Base-by-base conservation (phyloP, 2,797 vertebrate genomes). In the Poliocrania exsul region DNA sequence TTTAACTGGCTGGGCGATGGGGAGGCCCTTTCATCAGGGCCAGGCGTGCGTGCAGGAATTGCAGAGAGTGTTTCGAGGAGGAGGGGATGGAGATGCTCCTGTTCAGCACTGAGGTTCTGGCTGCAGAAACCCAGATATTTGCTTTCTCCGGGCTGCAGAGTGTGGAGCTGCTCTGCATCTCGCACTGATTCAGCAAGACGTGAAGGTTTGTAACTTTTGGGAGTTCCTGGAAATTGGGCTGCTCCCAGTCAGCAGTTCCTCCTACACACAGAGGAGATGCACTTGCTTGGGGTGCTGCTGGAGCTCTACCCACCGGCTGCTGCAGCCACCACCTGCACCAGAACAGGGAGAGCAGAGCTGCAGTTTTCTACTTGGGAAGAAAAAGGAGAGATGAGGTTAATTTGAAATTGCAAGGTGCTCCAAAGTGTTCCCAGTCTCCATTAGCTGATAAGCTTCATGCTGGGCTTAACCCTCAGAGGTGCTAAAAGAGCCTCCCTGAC, bases 171-270 rank as follows among this genome's bases (percentile, higher is more conserved):
- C 70, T 61, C 57, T n/a, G 84, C n/a, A 29, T 67, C 78, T 66
- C 3, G 2, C 26, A 4, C 50, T 51, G 85, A 71, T 92, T 89
- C 81, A 85, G 83, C 83, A 28, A 53, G 78, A 38, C 1, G 0
- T 11, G 46, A 28, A 78, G 29, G 62, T 54, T 81, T 31, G 40
- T 18, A 56, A 53, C 78, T 93, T 83, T 11, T 5, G 56, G 67
- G 71, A 89, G 90, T 61, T 93, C 81, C 73, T 89, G 69, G 78
- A 67, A 75, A 84, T 26, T 8, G 81, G 54, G 91, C 81, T 86
- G 87, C 78, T 93, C 86, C 84, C 54, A 46, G 4, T 18, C 89
- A 40, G 89, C 81, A 84, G 72, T 46, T 77, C 54, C 86, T 92
- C 88, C 92, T 50, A 50, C 90, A 90, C 92, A 25, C 1, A 0